Conservation (phyloP, 2,113 vertebrate species). For the Deroptyus accipitrinus region DNA sequence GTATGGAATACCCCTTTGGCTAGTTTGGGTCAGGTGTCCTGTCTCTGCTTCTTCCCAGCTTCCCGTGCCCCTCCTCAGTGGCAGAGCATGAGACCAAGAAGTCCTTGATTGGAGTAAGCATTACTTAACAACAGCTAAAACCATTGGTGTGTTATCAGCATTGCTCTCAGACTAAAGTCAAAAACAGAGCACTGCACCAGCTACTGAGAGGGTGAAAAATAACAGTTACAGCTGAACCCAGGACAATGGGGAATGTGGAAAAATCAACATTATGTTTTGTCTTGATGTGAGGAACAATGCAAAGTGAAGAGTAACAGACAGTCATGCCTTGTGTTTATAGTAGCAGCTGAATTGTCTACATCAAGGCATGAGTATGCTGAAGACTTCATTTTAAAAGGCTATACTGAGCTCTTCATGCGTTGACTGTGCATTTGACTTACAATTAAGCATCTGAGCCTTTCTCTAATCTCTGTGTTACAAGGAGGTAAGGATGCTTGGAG, state of each 20-base stretch:
- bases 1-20: neutral
- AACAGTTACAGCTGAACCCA: neutral
- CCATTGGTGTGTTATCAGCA: neutral
- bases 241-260: neutral
- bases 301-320: neutral
- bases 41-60: neutral
- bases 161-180: neutral
- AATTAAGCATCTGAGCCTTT: neutral
- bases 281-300: neutral
- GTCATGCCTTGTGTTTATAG: neutral
- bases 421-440: neutral
- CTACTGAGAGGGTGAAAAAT: neutral
- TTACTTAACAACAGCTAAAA: neutral
- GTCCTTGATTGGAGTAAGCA: neutral
- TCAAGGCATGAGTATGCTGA: neutral
- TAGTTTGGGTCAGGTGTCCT: neutral
- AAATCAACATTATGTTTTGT: neutral
- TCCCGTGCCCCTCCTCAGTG: neutral
- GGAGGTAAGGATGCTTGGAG: constrained; percentile 5
- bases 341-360: neutral
- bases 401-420: neutral
- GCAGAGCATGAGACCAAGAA: neutral
- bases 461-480: neutral
- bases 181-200: neutral
- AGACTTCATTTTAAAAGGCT: neutral